Evolutionary conservation across 2,113 vertebrate genomes (phyloP).

Genomic region (Plectropomus leopardus): DNA sequence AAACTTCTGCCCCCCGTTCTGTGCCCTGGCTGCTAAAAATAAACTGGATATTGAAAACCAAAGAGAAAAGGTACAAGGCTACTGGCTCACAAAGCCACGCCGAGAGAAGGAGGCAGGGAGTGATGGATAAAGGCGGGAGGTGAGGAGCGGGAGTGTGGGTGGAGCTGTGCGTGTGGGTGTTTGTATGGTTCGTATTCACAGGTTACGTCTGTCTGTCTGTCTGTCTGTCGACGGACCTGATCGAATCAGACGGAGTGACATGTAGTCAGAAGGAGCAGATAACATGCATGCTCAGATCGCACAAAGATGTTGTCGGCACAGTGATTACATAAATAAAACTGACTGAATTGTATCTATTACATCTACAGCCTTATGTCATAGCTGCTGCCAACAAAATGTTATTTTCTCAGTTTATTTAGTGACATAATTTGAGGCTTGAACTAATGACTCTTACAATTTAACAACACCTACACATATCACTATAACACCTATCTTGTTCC

Average conservation of each 20-base stretch:
- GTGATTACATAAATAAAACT: neutral
- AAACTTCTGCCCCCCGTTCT: slow-evolving; percentile 75
- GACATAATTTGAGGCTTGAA: neutral
- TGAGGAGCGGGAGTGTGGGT: slow-evolving; percentile 54
- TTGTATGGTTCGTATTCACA: slow-evolving; percentile 70
- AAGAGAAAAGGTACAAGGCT: slow-evolving; percentile 80
- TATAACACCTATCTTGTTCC: neutral
- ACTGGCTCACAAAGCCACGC: slow-evolving; percentile 75
- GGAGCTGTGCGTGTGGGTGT: slow-evolving; percentile 71
- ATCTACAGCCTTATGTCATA: neutral
- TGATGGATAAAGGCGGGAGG: slow-evolving; percentile 66
- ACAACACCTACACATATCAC: too few species aligned
- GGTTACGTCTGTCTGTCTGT: slow-evolving; percentile 60
- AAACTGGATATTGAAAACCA: slow-evolving; percentile 74
- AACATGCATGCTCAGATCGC: neutral
- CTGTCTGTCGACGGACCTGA: slow-evolving; percentile 34
- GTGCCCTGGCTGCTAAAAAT: slow-evolving; percentile 84
- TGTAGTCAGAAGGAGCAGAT: neutral
- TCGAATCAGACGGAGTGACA: slow-evolving; percentile 25
- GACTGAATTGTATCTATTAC: neutral
- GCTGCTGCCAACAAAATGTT: neutral
- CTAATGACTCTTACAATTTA: neutral
- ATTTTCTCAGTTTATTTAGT: too few species aligned
- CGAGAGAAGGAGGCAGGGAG: slow-evolving; percentile 53
- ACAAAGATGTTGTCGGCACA: neutral